These are phyloP conservation scores for Sebastes goodei DNA, from an alignment of 2,797 vertebrate genomes.

Conservation along the genomic window DNA sequence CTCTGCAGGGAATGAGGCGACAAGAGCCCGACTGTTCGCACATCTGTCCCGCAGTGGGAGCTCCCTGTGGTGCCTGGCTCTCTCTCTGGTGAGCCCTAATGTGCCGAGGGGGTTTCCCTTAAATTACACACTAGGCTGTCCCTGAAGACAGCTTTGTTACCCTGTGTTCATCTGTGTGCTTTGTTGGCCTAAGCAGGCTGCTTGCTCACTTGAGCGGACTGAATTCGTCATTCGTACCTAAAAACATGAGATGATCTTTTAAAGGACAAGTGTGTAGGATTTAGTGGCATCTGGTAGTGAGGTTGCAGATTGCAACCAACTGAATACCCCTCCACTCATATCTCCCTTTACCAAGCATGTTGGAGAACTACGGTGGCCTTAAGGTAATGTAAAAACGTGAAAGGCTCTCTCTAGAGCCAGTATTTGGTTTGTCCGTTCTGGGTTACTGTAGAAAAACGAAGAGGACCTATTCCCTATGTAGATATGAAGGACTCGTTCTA, in stretches of 20 bases:
- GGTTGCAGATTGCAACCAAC: no score
- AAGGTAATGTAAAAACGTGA: no score
- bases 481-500: no score
- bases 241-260: neutral
- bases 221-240: neutral
- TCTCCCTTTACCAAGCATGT: no score
- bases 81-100: slow-evolving; percentile 18
- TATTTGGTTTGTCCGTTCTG: no score
- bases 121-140: neutral
- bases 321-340: no score
- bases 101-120: slow-evolving; percentile 18
- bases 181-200: neutral
- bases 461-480: no score
- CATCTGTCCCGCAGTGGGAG: slow-evolving; percentile 36
- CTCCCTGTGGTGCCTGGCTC: slow-evolving; percentile 6
- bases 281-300: no score
- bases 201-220: neutral
- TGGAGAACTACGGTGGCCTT: no score
- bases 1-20: slow-evolving; percentile 7
- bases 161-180: neutral
- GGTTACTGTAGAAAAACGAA: no score
- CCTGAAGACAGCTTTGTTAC: neutral
- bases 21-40: neutral
- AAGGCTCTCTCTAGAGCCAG: no score
- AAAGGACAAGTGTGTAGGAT: no score